Conservation (phyloP, 1,140 invertebrate genomes). For the Drosophila obscura region DNA sequence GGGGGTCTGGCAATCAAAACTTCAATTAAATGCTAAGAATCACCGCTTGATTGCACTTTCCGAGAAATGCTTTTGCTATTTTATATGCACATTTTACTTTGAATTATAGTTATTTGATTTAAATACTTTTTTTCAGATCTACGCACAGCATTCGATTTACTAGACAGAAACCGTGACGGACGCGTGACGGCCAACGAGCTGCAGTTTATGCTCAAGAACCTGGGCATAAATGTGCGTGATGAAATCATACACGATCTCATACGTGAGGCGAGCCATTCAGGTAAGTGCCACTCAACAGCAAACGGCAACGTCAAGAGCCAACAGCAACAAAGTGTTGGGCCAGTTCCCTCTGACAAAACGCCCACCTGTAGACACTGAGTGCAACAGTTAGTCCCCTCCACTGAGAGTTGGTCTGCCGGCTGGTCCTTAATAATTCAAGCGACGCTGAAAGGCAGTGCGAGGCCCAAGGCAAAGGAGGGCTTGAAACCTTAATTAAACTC, state of each 20-base stretch:
- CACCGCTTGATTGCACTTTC: background rate
- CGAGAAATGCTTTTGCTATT: background rate
- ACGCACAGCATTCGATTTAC: conserved; percentile 89
- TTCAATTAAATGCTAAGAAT: background rate
- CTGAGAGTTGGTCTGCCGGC: conserved; percentile 7
- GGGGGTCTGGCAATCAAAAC: background rate
- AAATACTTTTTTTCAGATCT: conserved; percentile 86
- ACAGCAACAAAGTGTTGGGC: conserved; percentile 5
- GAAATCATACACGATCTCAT: conserved; percentile 89
- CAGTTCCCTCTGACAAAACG: conserved; percentile 15
- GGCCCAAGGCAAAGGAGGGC: background rate
- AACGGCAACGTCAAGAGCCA: conserved; percentile 1
- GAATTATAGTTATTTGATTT: background rate
- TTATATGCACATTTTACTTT: no score
- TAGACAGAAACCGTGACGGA: conserved; percentile 90
- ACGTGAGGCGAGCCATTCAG: conserved; percentile 88
- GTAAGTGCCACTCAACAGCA: conserved; percentile 80
- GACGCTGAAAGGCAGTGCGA: conserved; percentile 3
- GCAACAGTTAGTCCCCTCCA: conserved; percentile 54
- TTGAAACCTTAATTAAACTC: conserved; percentile 38
- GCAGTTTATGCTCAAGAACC: conserved; percentile 89
- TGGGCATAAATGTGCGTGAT: conserved; percentile 89
- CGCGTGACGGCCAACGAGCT: conserved; percentile 89
- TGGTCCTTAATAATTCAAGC: conserved; percentile 41
- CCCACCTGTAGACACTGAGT: conserved; percentile 38